A percentile compares a stretch with the other conserved stretches of the same genome.
Conservation (phyloP, 1,140 invertebrate genomes). For the Lasioglossum albipes region DNA sequence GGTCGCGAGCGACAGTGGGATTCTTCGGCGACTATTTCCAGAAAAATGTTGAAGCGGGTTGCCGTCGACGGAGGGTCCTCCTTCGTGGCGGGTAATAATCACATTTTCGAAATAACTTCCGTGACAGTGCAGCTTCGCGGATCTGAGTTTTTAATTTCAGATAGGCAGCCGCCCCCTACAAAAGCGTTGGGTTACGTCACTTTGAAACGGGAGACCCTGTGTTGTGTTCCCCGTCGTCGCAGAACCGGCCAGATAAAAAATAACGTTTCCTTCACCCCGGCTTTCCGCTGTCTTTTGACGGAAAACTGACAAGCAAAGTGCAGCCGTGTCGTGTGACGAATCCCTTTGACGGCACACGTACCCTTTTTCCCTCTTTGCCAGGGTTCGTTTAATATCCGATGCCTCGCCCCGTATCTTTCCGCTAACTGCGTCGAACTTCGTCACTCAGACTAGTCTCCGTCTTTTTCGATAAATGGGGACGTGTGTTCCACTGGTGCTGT, state of each 20-base stretch:
- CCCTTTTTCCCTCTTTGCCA: background rate
- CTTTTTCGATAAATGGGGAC: too few species aligned
- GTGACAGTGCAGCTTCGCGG: background rate
- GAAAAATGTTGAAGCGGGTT: background rate
- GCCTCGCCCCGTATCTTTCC: background rate
- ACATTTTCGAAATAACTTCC: slow-evolving; percentile 32
- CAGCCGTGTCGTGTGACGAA: slow-evolving; percentile 14
- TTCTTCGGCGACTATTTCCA: slow-evolving; percentile 1
- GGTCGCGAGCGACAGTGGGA: background rate
- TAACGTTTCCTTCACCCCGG: background rate
- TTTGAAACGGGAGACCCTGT: background rate
- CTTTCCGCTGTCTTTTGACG: slow-evolving; percentile 6
- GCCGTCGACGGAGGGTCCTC: too few species aligned
- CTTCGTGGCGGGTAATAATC: slow-evolving; percentile 29
- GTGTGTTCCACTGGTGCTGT: too few species aligned
- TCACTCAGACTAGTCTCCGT: too few species aligned
- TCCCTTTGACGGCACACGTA: slow-evolving; percentile 2
- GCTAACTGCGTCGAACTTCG: background rate
- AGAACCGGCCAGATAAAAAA: slow-evolving; percentile 14
- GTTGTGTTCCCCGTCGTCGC: background rate
- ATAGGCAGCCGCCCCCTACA: background rate
- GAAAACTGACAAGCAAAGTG: slow-evolving; percentile 12
- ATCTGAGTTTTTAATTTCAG: slow-evolving; percentile 8
- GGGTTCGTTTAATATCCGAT: background rate
- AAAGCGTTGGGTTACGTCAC: slow-evolving; percentile 1